Evolutionary conservation across 1,140 invertebrate species (phyloP), one percentile per base, ranked within the genome.

Genomic region (Drosophila miranda): DNA sequence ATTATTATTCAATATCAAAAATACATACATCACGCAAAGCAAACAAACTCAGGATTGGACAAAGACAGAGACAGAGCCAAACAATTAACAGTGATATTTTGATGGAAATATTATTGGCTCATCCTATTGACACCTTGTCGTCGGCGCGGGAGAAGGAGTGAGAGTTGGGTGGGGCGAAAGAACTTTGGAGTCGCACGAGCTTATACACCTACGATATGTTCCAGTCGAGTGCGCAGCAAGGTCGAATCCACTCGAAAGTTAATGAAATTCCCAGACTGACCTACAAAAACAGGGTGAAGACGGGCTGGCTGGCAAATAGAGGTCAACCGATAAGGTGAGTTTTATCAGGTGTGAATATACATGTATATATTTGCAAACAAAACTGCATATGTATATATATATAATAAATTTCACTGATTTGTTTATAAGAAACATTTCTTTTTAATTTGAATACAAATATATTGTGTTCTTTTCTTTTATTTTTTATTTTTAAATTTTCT

Each of bases 1-100:
- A 83, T 80, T 84, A 66, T 86, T 76, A 86, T 79, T 66, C 62
- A 80, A 86, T 76, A 78, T 72, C 48, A 66, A 72, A 70, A 72
- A 38, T 13, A 13, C 11, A 38, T 38, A 13, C 13, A 38, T 38
- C 79, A 81, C 78, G 72, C 75, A 62, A 43, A 64, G 44, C 61
- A 60, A 78, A 78, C 48, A 78, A 63, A 62, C 53, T 41, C 30
- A 49, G 48, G 45, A 46, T 78, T 49, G 60, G 63, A 63, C 64
- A 51, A 45, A 64, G 63, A 59, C 64, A 51, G 49, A 44, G 49
- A 63, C 64, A 46, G 49, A 44, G 49, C 45, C 53, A 67, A 59
- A 23, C 58, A 83, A 83, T 83, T 83, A 83, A 72, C 79, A 60
- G 49, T 38, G 64, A 79, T 80, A 72, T 82, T 53, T 41, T 51